Conservation (phyloP, 2,113 vertebrate species). For the Chloropsis cyanopogon region DNA sequence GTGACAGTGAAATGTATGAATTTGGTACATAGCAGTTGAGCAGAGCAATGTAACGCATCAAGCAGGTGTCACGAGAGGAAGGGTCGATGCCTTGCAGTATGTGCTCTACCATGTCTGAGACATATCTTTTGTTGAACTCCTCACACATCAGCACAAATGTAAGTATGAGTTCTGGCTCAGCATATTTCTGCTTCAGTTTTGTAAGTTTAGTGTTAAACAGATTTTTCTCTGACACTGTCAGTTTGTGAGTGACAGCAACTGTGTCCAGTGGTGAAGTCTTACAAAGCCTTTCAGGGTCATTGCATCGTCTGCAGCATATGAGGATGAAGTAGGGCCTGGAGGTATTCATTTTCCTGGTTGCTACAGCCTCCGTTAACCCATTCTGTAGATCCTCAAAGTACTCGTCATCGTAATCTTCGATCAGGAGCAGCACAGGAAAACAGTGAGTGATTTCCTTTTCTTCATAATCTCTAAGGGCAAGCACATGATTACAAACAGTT, state of each 20-base stretch:
- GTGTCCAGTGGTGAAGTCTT: slow-evolving; percentile 71
- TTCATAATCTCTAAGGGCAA: slow-evolving; percentile 77
- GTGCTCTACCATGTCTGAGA: slow-evolving; percentile 72
- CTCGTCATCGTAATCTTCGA: slow-evolving; percentile 79
- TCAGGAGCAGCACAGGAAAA: slow-evolving; percentile 79
- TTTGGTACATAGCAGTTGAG: slow-evolving; percentile 82
- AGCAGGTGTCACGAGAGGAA: slow-evolving; percentile 52
- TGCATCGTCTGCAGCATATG: slow-evolving; percentile 75
- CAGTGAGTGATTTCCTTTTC: slow-evolving; percentile 70
- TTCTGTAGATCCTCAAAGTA: slow-evolving; percentile 74
- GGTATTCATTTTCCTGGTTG: slow-evolving; percentile 57
- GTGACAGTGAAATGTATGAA: slow-evolving; percentile 81
- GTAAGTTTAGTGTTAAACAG: slow-evolving; percentile 76
- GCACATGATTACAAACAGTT: slow-evolving; percentile 71
- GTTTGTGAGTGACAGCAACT: slow-evolving; percentile 80
- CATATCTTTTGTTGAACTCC: slow-evolving; percentile 67
- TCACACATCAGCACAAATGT: slow-evolving; percentile 83
- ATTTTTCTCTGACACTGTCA: slow-evolving; percentile 72
- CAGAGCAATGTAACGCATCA: slow-evolving; percentile 78
- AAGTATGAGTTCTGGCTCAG: slow-evolving; percentile 73
- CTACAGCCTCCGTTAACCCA: slow-evolving; percentile 68
- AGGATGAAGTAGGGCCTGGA: slow-evolving; percentile 76
- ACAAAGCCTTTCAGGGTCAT: slow-evolving; percentile 72
- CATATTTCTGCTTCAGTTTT: slow-evolving; percentile 36
- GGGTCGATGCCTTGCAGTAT: slow-evolving; percentile 71